A percentile compares a stretch with the other conserved stretches of the same genome.
These are phyloP conservation scores for Cancer borealis DNA, from an alignment of 2,888 invertebrate species.

Conservation along the genomic window DNA sequence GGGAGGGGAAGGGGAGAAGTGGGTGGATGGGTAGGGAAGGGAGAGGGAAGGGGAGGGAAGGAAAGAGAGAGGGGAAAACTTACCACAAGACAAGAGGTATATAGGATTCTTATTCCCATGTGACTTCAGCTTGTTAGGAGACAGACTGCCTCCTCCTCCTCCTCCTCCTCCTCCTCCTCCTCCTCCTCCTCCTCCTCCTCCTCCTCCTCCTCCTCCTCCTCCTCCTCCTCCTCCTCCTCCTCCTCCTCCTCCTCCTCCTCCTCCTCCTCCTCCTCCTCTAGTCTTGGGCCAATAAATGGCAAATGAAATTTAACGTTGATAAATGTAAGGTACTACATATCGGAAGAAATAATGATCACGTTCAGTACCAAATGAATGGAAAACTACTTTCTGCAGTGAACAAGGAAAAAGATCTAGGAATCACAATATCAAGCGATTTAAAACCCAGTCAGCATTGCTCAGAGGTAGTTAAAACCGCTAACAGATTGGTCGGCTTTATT, in stretches of 20 bases:
- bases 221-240: not conserved
- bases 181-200: not conserved
- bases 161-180: not conserved
- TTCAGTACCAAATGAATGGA: no score
- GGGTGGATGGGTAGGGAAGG: not conserved
- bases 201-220: not conserved
- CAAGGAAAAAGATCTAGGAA: no score
- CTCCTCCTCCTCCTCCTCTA: not conserved
- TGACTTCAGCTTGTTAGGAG: not conserved
- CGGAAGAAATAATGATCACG: no score
- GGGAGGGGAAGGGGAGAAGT: not conserved
- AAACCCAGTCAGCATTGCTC: no score
- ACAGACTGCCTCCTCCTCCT: not conserved
- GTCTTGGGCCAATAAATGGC: no score
- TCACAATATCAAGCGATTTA: no score
- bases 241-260: not conserved
- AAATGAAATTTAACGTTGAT: no score
- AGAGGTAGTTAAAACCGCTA: no score
- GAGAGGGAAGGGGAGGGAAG: not conserved
- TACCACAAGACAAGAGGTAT: slow-evolving; percentile 14
- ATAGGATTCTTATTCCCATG: not conserved
- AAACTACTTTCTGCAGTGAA: no score
- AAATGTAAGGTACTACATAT: no score
- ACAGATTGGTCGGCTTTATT: no score
- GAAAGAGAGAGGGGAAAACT: not conserved